Base-by-base conservation (phyloP, 37 sponge, comb jelly and placozoan genomes). In the Halichondria panicea region DNA sequence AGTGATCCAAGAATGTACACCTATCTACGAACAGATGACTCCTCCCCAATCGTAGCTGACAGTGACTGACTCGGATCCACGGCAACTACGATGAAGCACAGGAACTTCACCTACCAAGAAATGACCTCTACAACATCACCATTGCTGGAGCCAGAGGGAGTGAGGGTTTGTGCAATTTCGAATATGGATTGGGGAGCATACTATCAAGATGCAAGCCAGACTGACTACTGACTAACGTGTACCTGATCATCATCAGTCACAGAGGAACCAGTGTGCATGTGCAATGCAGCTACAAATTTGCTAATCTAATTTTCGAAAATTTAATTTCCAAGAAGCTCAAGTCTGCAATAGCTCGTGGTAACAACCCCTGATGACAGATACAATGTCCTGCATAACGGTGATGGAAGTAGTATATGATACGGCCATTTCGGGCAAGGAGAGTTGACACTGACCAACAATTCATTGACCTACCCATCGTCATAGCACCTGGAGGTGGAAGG, bases 71-170 rank as follows among this genome's bases (percentile, higher is more conserved):
- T 41, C 38, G 13, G 15, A 18, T 11, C 52, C 52, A 44, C 2
- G 57, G 52, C 40, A 30, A n/a, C 5, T 74, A 66, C 43, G 1
- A 11, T 32, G 88, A 83, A 33, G 82, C 39, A 33, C 88, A 88
- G 72, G 55, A 44, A 9, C 76, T 88, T 33, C 4, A 28, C 52
- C 52, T 88, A 2, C 88, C 88, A 0, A 44, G 58, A 25, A 55
- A 73, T 34, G 83, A 71, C 24, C 34, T 40, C 2, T 88, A 88
- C 73, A 76, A 70, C 54, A 53, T 88, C 0, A 81, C 88, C 2
- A 64, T 76, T n/a, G 81, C 88, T 11, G 88, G 88, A 0, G 88
- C 81, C 27, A 19, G 74, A 1, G 88, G 88, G 31, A 83, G 88
- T n/a, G 39, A 41, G 0, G 88, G 88, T 1, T 21, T 88, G 43